Evolutionary conservation across 1,140 invertebrate species (phyloP), one percentile per base, ranked within the genome.

Genomic region (Nomia melanderi): DNA sequence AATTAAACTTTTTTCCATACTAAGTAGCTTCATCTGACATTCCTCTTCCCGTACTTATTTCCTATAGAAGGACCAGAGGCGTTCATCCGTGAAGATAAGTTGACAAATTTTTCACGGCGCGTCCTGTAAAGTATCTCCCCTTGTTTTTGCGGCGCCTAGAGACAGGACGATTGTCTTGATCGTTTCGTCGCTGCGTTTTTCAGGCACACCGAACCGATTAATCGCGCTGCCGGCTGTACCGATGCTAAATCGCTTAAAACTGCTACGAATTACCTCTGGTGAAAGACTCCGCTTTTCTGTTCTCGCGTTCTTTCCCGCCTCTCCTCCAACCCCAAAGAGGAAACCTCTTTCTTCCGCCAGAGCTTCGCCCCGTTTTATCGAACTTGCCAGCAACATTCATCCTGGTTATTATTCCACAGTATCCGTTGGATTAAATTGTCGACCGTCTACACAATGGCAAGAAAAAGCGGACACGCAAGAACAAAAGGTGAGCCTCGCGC

Each of bases 201-300:
- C 82, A 83, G 23, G 63, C 57, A 71, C 71, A 79, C 65, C 77
- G 56, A 11, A 36, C 56, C 82, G 71, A 83, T 83, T 83, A 83
- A 83, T 83, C 63, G 41, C 20, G 80, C 57, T 60, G 31, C 36
- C 29, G 29, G 25, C 9, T 27, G 17, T n/a, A 9, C 39, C 53
- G 56, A 57, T 69, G 67, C 41, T 80, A 83, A 83, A 80, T 84
- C 81, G 78, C 66, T 60, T 63, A 53, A 84, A 84, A 84, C 80
- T 84, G 69, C 81, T 70, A 80, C 69, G 82, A 83, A 79, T 84
- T 84, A 77, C 66, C 62, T 64, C 57, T 44, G 65, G 20, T 77
- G 62, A 47, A 27, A 39, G 67, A 41, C 39, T 50, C 25, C 50
- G 74, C 56, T 67, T 41, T 54, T 75, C 23, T 47, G 23, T 39